Percentiles rank a stretch among this genome's conserved stretches.
Evolutionary conservation across 2,113 vertebrate species (phyloP).

Genomic region (Petaurus breviceps): DNA sequence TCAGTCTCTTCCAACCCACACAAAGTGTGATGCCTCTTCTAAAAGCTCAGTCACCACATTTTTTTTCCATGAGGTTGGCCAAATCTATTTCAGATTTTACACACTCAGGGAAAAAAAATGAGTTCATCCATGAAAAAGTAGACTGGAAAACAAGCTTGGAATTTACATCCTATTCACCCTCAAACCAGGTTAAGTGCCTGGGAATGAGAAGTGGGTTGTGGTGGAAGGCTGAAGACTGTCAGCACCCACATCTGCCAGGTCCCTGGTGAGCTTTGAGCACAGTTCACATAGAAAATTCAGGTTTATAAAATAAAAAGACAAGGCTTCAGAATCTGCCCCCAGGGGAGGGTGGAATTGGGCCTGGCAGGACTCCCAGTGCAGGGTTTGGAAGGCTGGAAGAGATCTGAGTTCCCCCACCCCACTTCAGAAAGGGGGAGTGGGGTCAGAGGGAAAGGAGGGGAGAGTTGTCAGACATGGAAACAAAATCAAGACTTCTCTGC

Average conservation of each 20-base stretch:
- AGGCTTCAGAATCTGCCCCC: background rate
- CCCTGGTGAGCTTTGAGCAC: background rate
- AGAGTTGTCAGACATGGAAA: background rate
- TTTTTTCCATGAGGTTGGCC: constrained; percentile 67
- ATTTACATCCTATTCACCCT: constrained; percentile 24
- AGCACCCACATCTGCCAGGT: background rate
- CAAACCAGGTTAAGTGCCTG: constrained; percentile 33
- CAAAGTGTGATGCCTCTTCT: constrained; percentile 51
- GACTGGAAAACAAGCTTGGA: constrained; percentile 60
- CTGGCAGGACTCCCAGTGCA: background rate
- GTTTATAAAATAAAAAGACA: constrained; percentile 14
- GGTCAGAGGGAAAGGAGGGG: background rate
- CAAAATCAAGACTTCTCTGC: background rate
- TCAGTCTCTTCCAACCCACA: constrained; percentile 59
- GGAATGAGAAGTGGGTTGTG: background rate
- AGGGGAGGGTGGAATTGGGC: constrained; percentile 14
- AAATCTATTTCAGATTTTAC: constrained; percentile 68
- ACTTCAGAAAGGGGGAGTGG: background rate
- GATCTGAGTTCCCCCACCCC: background rate
- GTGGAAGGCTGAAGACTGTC: background rate
- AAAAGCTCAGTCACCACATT: constrained; percentile 67
- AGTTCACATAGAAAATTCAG: constrained; percentile 19
- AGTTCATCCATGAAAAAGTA: constrained; percentile 70
- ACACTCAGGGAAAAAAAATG: constrained; percentile 62
- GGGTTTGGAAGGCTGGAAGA: constrained; percentile 4